Evolutionary conservation across 2,888 invertebrate genomes (phyloP).

Genomic region (Idaea biselata): DNA sequence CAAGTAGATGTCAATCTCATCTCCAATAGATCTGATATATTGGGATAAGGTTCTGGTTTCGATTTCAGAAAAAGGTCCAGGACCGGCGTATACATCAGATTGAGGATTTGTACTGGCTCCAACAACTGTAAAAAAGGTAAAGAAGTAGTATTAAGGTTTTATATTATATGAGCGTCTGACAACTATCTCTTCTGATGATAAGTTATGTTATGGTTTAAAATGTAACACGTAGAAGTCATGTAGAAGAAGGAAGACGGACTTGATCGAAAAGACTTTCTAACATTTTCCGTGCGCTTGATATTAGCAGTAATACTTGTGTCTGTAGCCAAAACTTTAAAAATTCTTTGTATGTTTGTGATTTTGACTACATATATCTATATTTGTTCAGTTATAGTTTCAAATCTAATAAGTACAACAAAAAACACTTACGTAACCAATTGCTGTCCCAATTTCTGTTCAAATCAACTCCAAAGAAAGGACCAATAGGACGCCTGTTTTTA

Average conservation of each 20-base stretch:
- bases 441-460: conserved; percentile 89
- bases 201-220: not conserved
- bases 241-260: too few relatives aligned
- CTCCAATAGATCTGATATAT: conserved; percentile 73
- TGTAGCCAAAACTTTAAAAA: too few relatives aligned
- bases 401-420: not conserved
- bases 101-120: conserved; percentile 82
- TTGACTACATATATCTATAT: not conserved
- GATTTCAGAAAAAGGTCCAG: conserved; percentile 85
- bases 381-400: not conserved
- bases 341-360: not conserved
- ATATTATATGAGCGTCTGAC: too few relatives aligned
- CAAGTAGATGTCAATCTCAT: conserved; percentile 82
- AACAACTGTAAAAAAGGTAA: conserved; percentile 42
- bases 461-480: conserved; percentile 83
- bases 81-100: conserved; percentile 84
- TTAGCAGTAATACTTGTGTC: too few relatives aligned
- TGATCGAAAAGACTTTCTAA: too few relatives aligned
- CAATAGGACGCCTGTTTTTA: conserved; percentile 79
- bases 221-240: not conserved
- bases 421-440: conserved; percentile 81
- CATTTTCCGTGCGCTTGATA: too few relatives aligned
- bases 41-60: conserved; percentile 80
- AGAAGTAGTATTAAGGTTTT: not conserved
- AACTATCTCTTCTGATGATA: too few relatives aligned